A percentile compares a stretch with the other conserved stretches of the same genome.
Conservation (phyloP, 2,797 vertebrate genomes). For the Betta splendens region DNA sequence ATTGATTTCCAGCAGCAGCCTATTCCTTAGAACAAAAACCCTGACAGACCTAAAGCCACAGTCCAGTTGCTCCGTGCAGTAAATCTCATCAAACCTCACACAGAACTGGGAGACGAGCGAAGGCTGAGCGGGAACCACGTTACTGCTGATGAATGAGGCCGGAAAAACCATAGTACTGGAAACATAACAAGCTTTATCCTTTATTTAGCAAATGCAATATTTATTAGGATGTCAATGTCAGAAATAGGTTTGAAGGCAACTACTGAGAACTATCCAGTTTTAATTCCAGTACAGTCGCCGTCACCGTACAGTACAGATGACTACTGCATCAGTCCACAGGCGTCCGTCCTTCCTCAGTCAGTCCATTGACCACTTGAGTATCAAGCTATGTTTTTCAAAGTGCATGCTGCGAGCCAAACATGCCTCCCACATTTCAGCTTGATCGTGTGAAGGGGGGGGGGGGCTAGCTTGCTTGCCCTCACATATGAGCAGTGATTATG, state of each 20-base stretch:
- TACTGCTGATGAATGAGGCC: slow-evolving; percentile 15
- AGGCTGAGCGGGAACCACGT: slow-evolving; percentile 14
- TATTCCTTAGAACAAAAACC: slow-evolving; percentile 52
- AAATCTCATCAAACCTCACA: slow-evolving; percentile 47
- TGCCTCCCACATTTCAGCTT: slow-evolving; percentile 59
- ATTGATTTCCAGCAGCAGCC: slow-evolving; percentile 57
- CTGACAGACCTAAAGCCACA: slow-evolving; percentile 52
- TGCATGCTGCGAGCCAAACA: slow-evolving; percentile 47
- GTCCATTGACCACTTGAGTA: slow-evolving; percentile 44
- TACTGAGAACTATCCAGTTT: slow-evolving; percentile 30
- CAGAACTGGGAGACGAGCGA: slow-evolving; percentile 8
- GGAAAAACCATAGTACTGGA: slow-evolving; percentile 13
- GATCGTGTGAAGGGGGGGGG: slow-evolving; percentile 26
- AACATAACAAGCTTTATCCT: slow-evolving; percentile 3
- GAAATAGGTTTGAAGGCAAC: not conserved
- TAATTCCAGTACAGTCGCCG: slow-evolving; percentile 25
- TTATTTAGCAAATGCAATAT: slow-evolving; percentile 28
- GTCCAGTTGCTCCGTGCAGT: slow-evolving; percentile 30
- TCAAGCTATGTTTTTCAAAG: slow-evolving; percentile 49
- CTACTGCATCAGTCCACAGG: slow-evolving; percentile 15
- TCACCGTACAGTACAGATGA: slow-evolving; percentile 30
- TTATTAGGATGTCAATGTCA: not conserved
- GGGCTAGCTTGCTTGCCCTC: slow-evolving; percentile 47
- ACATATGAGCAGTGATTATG: slow-evolving; percentile 63
- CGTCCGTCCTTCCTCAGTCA: slow-evolving; percentile 34